These are phyloP conservation scores for Bufo gargarizans DNA, from an alignment of 2,113 vertebrate genomes.

Conservation along the genomic window DNA sequence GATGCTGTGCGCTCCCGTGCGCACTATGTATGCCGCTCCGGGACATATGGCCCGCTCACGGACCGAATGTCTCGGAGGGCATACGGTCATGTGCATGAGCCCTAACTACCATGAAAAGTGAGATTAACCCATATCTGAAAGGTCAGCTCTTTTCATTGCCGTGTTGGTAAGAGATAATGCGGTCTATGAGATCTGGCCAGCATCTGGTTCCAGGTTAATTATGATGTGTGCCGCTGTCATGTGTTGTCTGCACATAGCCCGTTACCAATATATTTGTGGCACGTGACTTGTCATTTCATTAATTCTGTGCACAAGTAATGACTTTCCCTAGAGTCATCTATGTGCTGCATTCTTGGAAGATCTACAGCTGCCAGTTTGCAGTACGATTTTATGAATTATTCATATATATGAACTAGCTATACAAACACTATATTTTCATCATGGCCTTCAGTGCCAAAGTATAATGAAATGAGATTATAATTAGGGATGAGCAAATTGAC, in stretches of 20 bases:
- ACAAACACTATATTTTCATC: neutral
- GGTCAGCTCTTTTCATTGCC: neutral
- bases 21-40: too few species aligned
- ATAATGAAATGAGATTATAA: neutral
- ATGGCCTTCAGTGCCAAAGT: neutral
- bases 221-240: slow-evolving; percentile 39
- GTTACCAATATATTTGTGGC: slow-evolving; percentile 47
- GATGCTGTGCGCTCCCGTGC: too few species aligned
- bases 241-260: slow-evolving; percentile 19
- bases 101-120: neutral
- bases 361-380: slow-evolving; percentile 34
- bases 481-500: too few species aligned
- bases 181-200: neutral
- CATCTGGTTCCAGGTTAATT: neutral
- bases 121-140: neutral
- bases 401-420: neutral
- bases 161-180: neutral
- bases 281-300: slow-evolving; percentile 20
- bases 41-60: too few species aligned
- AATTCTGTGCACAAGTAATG: slow-evolving; percentile 9
- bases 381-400: slow-evolving; percentile 41
- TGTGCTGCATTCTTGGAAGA: slow-evolving; percentile 33
- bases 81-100: too few species aligned
- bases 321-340: slow-evolving; percentile 32
- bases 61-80: too few species aligned